Evolutionary conservation across 1,140 invertebrate species (phyloP).

Genomic region (Hyles vespertilio): DNA sequence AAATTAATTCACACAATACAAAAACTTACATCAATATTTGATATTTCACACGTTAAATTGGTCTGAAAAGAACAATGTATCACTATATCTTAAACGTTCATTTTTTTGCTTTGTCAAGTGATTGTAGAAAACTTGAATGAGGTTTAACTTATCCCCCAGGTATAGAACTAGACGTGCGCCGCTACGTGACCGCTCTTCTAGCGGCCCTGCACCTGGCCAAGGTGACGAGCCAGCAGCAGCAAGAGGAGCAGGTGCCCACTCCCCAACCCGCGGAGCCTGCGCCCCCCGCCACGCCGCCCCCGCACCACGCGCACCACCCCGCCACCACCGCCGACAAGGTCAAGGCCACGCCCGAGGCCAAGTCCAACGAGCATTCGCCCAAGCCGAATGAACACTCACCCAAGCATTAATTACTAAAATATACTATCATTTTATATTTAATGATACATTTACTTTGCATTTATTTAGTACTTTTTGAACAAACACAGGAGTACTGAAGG

Average conservation of each 20-base stretch:
- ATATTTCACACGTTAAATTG: no score
- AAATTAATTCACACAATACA: no score
- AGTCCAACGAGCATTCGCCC: slow-evolving; percentile 38
- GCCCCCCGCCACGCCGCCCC: slow-evolving; percentile 11
- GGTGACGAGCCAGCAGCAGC: slow-evolving; percentile 80
- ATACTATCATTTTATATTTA: no score
- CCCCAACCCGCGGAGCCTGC: slow-evolving; percentile 48
- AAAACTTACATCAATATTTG: no score
- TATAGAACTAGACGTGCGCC: slow-evolving; percentile 75
- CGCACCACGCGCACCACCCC: slow-evolving; percentile 11
- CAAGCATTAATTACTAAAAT: no score
- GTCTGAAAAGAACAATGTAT: no score
- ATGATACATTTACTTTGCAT: no score
- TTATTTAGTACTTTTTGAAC: no score
- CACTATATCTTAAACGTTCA: no score
- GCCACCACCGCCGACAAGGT: slow-evolving; percentile 73
- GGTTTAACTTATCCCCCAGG: slow-evolving; percentile 29
- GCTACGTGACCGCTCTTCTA: slow-evolving; percentile 78
- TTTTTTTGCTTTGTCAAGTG: no score
- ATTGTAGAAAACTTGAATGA: not conserved
- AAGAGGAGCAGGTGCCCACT: slow-evolving; percentile 36
- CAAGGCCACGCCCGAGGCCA: slow-evolving; percentile 55
- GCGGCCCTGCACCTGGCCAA: slow-evolving; percentile 79
- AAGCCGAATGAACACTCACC: no score
- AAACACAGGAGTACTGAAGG: no score